Evolutionary conservation across 2,888 invertebrate genomes (phyloP), one percentile per base, ranked within the genome.

Genomic region (Dasysyrphus albostriatus): DNA sequence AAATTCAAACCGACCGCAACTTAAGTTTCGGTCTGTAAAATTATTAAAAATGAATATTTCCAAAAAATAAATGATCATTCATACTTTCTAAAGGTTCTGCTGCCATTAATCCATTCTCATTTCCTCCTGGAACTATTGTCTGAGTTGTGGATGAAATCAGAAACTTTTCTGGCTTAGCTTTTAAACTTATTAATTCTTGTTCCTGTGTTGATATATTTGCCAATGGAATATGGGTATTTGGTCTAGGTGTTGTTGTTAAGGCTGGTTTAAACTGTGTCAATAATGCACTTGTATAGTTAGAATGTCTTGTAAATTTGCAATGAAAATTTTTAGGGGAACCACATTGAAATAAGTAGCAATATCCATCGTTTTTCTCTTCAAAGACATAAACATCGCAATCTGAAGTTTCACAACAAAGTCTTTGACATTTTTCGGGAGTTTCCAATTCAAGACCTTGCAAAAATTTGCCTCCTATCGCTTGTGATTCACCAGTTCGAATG

Each of bases 291-390:
- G 96, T 97, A 92, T 98, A 98, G 93, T 97, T 97, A 69, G 95
- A 94, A 92, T 98, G 98, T 83, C 95, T 94, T 2, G 98, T 97
- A 92, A 98, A 98, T 94, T 97, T 97, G 93, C 98, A 98, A 90
- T 97, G 96, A 93, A 98, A 98, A 92, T 98, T 97, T 91, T 97
- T 96, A 0, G 97, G 96, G 6, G 97, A 95, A 2, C 98, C 98
- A 92, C 98, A 98, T 92, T 96, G 96, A 93, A 98, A 98, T 88
- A 98, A 93, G 92, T 98, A 98, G 92, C 98, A 98, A 91, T 97
- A 97, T 83, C 97, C 97, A 5, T 96, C 92, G 5, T 91, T 90
- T 95, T 97, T 98, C 91, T 98, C 97, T 92, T 98, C 98, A 91
- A 96, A 98, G 89, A 98, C 96, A 92, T 97, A 98, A 32, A 98